Evolutionary conservation across 2,113 vertebrate species (phyloP).

Genomic region (Rousettus leschenaultii): DNA sequence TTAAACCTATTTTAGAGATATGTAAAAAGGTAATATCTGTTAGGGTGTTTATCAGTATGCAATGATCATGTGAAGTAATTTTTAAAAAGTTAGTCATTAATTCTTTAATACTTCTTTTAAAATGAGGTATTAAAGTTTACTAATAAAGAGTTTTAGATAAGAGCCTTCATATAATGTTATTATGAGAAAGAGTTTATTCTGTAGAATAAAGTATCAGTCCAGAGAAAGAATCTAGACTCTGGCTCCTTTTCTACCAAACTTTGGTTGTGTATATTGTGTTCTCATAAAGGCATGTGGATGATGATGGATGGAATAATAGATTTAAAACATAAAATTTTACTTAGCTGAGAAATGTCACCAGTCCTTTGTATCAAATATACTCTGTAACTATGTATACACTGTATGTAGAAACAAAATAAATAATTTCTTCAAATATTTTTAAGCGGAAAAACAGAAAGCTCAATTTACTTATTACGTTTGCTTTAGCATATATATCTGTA

Average conservation of each 20-base stretch:
- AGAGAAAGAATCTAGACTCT: background rate
- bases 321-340: background rate
- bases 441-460: background rate
- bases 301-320: background rate
- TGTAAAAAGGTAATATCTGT: background rate
- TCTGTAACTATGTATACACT: background rate
- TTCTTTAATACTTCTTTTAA: background rate
- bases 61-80: background rate
- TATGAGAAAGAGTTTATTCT: background rate
- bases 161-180: background rate
- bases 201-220: background rate
- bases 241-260: background rate
- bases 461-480: background rate
- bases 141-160: background rate
- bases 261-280: background rate
- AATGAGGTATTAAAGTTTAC: background rate
- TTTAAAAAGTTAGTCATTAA: background rate
- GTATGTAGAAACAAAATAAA: background rate
- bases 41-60: background rate
- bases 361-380: background rate
- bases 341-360: background rate
- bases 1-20: background rate
- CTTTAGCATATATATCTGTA: background rate
- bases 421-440: background rate
- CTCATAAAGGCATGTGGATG: background rate